Evolutionary conservation across 92 coral and sea anemone genomes (phyloP).

Genomic region (Desmophyllum pertusum): DNA sequence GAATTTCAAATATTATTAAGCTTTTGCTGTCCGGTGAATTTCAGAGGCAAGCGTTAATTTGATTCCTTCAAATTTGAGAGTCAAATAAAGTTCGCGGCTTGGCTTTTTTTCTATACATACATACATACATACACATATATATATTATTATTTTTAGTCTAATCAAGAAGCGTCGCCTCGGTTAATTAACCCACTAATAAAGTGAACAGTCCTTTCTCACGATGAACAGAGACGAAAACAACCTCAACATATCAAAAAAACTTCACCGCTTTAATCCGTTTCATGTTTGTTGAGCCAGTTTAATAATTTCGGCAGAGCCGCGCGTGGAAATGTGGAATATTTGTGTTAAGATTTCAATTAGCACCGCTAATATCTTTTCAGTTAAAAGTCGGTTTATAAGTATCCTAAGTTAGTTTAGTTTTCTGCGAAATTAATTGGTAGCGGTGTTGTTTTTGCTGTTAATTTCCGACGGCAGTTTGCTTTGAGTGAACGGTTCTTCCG

Average conservation of each 20-base stretch:
- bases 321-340: slow-evolving; percentile 45
- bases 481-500: slow-evolving; percentile 53
- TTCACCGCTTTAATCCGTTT: slow-evolving; percentile 24
- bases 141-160: slow-evolving; percentile 35
- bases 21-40: slow-evolving; percentile 8
- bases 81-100: slow-evolving; percentile 17
- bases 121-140: too few relatives aligned
- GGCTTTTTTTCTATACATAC: not conserved
- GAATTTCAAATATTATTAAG: slow-evolving; percentile 9
- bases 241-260: slow-evolving; percentile 12
- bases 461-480: slow-evolving; percentile 57
- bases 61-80: slow-evolving; percentile 20
- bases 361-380: slow-evolving; percentile 37
- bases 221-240: slow-evolving; percentile 14
- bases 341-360: slow-evolving; percentile 50
- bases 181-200: slow-evolving; percentile 49
- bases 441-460: slow-evolving; percentile 53
- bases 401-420: slow-evolving; percentile 57
- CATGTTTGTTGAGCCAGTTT: slow-evolving; percentile 36
- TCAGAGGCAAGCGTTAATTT: slow-evolving; percentile 11
- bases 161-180: slow-evolving; percentile 23
- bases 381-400: slow-evolving; percentile 40
- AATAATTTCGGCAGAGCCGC: slow-evolving; percentile 27
- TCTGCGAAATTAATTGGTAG: slow-evolving; percentile 63
- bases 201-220: slow-evolving; percentile 41